Conservation (phyloP, 2,797 vertebrate genomes). For the Cyclopterus lumpus region DNA sequence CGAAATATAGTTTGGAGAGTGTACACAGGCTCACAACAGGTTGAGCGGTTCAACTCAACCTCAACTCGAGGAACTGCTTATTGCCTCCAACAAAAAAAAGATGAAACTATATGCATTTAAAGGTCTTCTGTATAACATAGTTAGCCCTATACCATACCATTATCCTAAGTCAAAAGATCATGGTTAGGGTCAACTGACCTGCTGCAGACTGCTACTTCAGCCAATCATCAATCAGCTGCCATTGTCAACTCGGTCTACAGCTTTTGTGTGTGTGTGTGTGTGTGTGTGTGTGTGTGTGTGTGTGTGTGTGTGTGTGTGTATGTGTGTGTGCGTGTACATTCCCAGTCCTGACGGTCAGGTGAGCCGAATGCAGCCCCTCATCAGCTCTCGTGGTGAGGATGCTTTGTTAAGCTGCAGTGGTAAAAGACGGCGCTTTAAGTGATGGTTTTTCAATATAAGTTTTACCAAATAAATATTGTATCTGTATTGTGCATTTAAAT, state of each 20-base stretch:
- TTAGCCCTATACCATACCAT: slow-evolving; percentile 30
- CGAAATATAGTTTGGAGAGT: slow-evolving; percentile 24
- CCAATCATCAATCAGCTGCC: slow-evolving; percentile 66
- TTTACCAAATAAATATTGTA: background rate
- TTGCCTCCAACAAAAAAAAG: slow-evolving; percentile 31
- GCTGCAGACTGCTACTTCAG: slow-evolving; percentile 56
- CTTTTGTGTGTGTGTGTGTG: slow-evolving; percentile 2
- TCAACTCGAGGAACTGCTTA: slow-evolving; percentile 20
- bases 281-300: slow-evolving; percentile 23
- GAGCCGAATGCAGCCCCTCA: slow-evolving; percentile 50
- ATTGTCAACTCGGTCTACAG: slow-evolving; percentile 36
- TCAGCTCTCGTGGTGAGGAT: slow-evolving; percentile 47
- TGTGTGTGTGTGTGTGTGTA: slow-evolving; percentile 36
- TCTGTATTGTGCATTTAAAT: no score
- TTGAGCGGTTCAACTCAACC: background rate
- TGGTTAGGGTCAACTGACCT: slow-evolving; percentile 43
- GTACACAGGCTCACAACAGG: slow-evolving; percentile 2
- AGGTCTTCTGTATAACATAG: slow-evolving; percentile 1
- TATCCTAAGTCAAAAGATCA: slow-evolving; percentile 38
- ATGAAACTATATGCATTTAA: slow-evolving; percentile 8
- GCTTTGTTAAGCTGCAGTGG: background rate
- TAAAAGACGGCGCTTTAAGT: background rate
- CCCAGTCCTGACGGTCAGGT: slow-evolving; percentile 65
- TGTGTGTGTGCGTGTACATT: slow-evolving; percentile 46
- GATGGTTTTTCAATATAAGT: background rate